Percentiles rank a stretch among this genome's conserved stretches.
These are phyloP conservation scores for Myopa tessellatipennis DNA, from an alignment of 2,888 invertebrate species.

Conservation along the genomic window DNA sequence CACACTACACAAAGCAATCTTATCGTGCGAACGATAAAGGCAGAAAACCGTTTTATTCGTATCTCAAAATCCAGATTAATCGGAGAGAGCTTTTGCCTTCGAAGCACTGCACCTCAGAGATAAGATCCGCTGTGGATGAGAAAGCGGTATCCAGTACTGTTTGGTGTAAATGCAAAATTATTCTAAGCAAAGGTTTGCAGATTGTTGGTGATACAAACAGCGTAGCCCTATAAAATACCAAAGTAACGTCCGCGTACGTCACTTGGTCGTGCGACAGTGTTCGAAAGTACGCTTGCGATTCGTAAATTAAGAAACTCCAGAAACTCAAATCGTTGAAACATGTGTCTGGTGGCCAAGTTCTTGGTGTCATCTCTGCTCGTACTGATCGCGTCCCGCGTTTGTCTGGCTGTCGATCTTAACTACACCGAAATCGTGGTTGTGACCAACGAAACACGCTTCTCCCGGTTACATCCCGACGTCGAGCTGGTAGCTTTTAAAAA, in stretches of 20 bases:
- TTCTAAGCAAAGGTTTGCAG: conserved; percentile 10
- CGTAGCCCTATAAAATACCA: neutral
- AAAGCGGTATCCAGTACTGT: neutral
- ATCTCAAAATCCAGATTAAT: conserved; percentile 23
- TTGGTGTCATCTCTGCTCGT: conserved; percentile 15
- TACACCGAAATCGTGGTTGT: conserved; percentile 57
- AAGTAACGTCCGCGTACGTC: neutral
- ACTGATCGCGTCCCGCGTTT: conserved; percentile 29
- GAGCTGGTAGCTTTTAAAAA: conserved; percentile 52
- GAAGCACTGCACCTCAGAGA: neutral
- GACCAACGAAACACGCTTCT: conserved; percentile 54
- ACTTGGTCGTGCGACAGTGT: neutral
- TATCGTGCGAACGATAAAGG: conserved; percentile 17
- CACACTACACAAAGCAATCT: conserved; percentile 12
- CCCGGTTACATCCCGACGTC: conserved; percentile 49
- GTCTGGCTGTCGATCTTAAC: conserved; percentile 53
- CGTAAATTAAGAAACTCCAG: neutral
- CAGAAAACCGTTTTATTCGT: neutral
- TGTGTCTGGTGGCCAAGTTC: neutral
- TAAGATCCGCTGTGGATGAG: conserved; percentile 1
- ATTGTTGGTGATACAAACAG: conserved; percentile 17
- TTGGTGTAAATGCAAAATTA: conserved; percentile 31
- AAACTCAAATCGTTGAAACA: neutral
- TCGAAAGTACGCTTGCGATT: too few species aligned
- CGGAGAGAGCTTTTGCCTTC: conserved; percentile 24